These are phyloP conservation scores for Andrena fulva DNA, from an alignment of 2,888 invertebrate genomes.

Conservation along the genomic window DNA sequence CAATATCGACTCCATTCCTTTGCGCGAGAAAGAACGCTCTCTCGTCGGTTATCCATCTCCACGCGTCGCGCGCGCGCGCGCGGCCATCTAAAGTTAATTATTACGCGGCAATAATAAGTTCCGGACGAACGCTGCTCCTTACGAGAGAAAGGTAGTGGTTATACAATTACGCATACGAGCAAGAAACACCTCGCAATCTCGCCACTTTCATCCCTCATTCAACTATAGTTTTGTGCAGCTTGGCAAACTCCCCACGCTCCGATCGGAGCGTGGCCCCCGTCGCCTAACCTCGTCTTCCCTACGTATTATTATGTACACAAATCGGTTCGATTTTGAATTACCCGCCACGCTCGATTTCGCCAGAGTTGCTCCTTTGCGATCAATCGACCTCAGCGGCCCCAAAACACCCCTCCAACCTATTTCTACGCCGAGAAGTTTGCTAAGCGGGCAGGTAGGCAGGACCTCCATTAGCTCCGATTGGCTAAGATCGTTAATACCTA, in stretches of 20 bases:
- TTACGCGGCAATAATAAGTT: slow-evolving; percentile 48
- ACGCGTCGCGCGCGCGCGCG: neutral
- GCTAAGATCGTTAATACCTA: slow-evolving; percentile 18
- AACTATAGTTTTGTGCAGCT: slow-evolving; percentile 53
- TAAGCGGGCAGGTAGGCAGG: neutral
- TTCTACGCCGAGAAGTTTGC: neutral
- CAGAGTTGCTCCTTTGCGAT: slow-evolving; percentile 4
- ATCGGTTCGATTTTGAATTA: slow-evolving; percentile 17
- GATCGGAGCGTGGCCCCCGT: slow-evolving; percentile 19
- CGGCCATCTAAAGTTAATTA: slow-evolving; percentile 18
- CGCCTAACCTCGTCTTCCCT: neutral
- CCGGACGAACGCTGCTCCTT: slow-evolving; percentile 40
- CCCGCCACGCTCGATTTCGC: slow-evolving; percentile 6
- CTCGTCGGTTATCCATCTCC: slow-evolving; percentile 14
- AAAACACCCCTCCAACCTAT: neutral
- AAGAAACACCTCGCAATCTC: slow-evolving; percentile 37
- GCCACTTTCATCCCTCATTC: slow-evolving; percentile 20
- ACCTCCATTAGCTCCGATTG: neutral
- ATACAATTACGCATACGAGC: slow-evolving; percentile 37
- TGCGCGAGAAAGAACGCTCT: neutral
- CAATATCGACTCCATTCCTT: slow-evolving; percentile 27
- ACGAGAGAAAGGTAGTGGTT: slow-evolving; percentile 37
- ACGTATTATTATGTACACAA: slow-evolving; percentile 23
- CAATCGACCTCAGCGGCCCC: neutral
- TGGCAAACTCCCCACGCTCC: slow-evolving; percentile 4